Evolutionary conservation across 1,140 invertebrate species (phyloP).

Genomic region (Trissolcus basalis): DNA sequence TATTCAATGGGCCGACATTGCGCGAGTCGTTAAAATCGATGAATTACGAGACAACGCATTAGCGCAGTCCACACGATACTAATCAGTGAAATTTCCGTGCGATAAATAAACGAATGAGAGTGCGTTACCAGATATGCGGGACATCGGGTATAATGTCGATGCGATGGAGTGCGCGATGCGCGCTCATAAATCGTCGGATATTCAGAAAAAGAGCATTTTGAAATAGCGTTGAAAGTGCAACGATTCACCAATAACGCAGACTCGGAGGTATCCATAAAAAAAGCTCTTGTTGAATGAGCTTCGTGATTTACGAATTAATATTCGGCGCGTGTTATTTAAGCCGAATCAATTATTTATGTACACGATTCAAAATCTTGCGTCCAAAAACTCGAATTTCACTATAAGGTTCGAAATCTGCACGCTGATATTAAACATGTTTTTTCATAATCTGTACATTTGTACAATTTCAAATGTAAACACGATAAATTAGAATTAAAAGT

Average conservation of each 20-base stretch:
- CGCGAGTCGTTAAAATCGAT: slow-evolving; percentile 72
- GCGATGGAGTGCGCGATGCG: slow-evolving; percentile 66
- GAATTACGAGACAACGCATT: slow-evolving; percentile 75
- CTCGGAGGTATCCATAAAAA: slow-evolving; percentile 52
- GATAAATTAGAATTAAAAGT: too few relatives aligned
- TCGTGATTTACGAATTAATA: slow-evolving; percentile 57
- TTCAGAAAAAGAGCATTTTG: slow-evolving; percentile 61
- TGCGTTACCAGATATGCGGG: slow-evolving; percentile 68
- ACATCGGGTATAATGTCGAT: slow-evolving; percentile 68
- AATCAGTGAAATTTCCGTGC: slow-evolving; percentile 74
- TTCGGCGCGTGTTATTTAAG: slow-evolving; percentile 52
- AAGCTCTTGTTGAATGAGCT: slow-evolving; percentile 44
- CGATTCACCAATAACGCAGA: slow-evolving; percentile 54
- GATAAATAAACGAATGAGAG: slow-evolving; percentile 70
- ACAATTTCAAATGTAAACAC: too few relatives aligned
- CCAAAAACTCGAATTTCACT: slow-evolving; percentile 39
- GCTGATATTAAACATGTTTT: slow-evolving; percentile 24
- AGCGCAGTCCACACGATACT: slow-evolving; percentile 74
- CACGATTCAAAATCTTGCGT: slow-evolving; percentile 38
- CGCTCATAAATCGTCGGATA: slow-evolving; percentile 69
- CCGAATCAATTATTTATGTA: slow-evolving; percentile 45
- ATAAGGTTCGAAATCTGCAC: slow-evolving; percentile 42
- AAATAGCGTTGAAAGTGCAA: slow-evolving; percentile 57
- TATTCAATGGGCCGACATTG: slow-evolving; percentile 71
- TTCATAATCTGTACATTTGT: too few relatives aligned